A percentile compares a stretch with the other conserved stretches of the same genome.
These are phyloP conservation scores for Zeus faber DNA, from an alignment of 2,113 vertebrate species.

Conservation along the genomic window DNA sequence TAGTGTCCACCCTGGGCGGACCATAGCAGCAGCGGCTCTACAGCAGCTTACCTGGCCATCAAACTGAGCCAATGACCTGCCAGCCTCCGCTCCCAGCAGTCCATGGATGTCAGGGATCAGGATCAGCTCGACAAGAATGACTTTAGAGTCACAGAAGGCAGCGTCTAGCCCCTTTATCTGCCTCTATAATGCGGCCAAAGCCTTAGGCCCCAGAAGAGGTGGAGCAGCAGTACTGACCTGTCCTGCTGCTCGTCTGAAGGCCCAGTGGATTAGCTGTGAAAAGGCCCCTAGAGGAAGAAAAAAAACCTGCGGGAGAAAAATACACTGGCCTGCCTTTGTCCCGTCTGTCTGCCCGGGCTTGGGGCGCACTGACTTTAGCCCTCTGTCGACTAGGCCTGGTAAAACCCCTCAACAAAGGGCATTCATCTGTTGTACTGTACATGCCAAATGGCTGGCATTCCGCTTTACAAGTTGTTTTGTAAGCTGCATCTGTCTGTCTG, in stretches of 20 bases:
- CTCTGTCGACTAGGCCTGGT: constrained; percentile 59
- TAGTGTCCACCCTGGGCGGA: constrained; percentile 31
- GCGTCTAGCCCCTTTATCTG: constrained; percentile 63
- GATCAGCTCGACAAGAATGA: constrained; percentile 56
- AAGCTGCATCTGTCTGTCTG: constrained; percentile 66
- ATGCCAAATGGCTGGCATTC: constrained; percentile 70
- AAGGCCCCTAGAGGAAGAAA: constrained; percentile 67
- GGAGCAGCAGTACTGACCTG: constrained; percentile 66
- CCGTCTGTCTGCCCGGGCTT: constrained; percentile 56
- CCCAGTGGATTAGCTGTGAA: constrained; percentile 69
- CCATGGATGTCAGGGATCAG: constrained; percentile 53
- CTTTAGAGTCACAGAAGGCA: constrained; percentile 63
- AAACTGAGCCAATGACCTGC: constrained; percentile 50
- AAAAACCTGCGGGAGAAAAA: constrained; percentile 44
- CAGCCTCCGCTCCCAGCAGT: constrained; percentile 40
- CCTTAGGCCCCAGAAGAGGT: constrained; percentile 56
- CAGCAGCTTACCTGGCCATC: constrained; percentile 62
- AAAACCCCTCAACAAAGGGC: constrained; percentile 69
- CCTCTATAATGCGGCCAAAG: constrained; percentile 64
- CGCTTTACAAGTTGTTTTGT: constrained; percentile 66
- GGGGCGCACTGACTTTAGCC: constrained; percentile 69
- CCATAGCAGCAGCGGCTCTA: constrained; percentile 41
- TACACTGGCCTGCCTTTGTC: constrained; percentile 69
- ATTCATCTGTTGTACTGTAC: constrained; percentile 72
- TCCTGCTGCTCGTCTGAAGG: constrained; percentile 68